These are phyloP conservation scores for Pogonus chalceus DNA, from an alignment of 1,140 invertebrate genomes.

Conservation along the genomic window DNA sequence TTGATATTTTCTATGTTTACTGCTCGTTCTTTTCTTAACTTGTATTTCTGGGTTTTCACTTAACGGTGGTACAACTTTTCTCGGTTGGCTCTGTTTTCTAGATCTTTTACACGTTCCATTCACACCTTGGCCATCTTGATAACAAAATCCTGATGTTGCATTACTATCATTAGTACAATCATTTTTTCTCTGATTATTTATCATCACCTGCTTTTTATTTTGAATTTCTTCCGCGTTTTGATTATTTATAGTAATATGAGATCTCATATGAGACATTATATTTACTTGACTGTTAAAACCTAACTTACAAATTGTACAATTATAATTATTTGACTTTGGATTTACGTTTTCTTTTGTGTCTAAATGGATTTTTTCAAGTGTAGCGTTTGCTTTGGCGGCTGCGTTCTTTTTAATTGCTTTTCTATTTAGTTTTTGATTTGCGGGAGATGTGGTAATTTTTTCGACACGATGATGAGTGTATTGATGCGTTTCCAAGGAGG, in stretches of 20 bases:
- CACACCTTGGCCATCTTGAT: conserved; percentile 22
- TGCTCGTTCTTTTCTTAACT: conserved; percentile 23
- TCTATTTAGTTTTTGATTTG: conserved; percentile 27
- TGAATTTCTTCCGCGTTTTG: conserved; percentile 26
- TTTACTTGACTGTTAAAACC: conserved; percentile 33
- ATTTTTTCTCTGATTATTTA: conserved; percentile 30
- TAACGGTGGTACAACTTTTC: conserved; percentile 34
- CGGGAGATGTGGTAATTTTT: conserved; percentile 33
- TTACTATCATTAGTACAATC: conserved; percentile 27
- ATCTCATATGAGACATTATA: conserved; percentile 41
- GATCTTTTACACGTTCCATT: conserved; percentile 32
- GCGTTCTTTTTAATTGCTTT: conserved; percentile 15
- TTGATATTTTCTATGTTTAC: conserved; percentile 23
- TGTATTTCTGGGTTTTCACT: conserved; percentile 27
- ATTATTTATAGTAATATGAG: conserved; percentile 31
- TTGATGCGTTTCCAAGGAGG: conserved; percentile 38
- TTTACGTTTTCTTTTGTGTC: conserved; percentile 31
- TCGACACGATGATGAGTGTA: conserved; percentile 33
- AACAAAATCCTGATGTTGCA: conserved; percentile 20
- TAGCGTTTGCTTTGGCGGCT: background rate
- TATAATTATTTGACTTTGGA: conserved; percentile 29
- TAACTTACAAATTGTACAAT: conserved; percentile 35
- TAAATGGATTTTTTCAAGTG: background rate
- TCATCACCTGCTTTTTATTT: conserved; percentile 25
- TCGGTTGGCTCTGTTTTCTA: conserved; percentile 39